A percentile compares a stretch with the other conserved stretches of the same genome.
phyloP scores from a whole-genome alignment of 2,113 vertebrate genomes.

The human (Homo sapiens) region GRCh38 chr6:89549001-89549500 shows the following conservation, averaged over 20 bases:
- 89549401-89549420: neutral
- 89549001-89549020: too few species aligned
- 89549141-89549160: too few species aligned
- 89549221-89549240: neutral
- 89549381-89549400: fast-evolving
- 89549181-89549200: too few species aligned
- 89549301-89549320: neutral
- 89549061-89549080: too few species aligned
- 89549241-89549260: neutral
- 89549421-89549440: neutral
- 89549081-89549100: too few species aligned
- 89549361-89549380: too few species aligned
- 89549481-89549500: neutral
- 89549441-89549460: neutral
- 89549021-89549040: too few species aligned
- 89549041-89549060: too few species aligned
- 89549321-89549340: neutral
- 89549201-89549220: too few species aligned
- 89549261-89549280: neutral
- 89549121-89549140: too few species aligned
- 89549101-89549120: too few species aligned
- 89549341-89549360: neutral
- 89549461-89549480: neutral
- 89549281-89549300: neutral
- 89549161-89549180: too few species aligned